These are phyloP conservation scores for Apeltes quadracus DNA, from an alignment of 2,113 vertebrate genomes.

Conservation along the genomic window DNA sequence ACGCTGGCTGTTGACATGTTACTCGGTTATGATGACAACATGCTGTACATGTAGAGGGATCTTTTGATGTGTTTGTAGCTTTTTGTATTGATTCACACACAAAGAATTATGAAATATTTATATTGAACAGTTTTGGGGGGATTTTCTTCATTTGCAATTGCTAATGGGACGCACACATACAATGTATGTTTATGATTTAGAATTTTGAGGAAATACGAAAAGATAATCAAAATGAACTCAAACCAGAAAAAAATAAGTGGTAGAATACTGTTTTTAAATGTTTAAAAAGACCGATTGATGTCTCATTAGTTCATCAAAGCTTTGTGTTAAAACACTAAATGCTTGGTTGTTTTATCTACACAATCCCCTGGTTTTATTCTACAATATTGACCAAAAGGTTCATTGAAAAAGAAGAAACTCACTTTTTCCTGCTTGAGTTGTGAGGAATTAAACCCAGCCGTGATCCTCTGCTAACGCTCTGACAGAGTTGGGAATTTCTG, in stretches of 20 bases:
- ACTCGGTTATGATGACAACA: slow-evolving; percentile 3
- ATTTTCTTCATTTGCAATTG: slow-evolving; percentile 18
- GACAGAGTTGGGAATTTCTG: slow-evolving; percentile 28
- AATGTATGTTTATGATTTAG: too few species aligned
- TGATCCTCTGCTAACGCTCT: slow-evolving; percentile 4
- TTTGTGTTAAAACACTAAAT: background rate
- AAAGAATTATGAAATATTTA: slow-evolving; percentile 56
- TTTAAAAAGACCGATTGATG: background rate
- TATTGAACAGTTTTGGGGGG: slow-evolving; percentile 18
- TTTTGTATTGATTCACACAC: slow-evolving; percentile 30
- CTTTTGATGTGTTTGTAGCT: slow-evolving; percentile 1
- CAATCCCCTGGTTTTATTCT: background rate
- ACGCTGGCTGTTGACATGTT: slow-evolving; percentile 10
- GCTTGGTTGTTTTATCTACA: slow-evolving; percentile 1
- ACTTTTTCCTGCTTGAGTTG: background rate
- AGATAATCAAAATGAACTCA: background rate
- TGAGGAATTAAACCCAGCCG: background rate
- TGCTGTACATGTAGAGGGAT: background rate
- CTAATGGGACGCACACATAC: too few species aligned
- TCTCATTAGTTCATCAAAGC: slow-evolving; percentile 1
- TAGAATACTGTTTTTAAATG: background rate
- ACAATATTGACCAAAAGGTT: background rate
- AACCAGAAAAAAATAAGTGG: background rate
- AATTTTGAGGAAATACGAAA: too few species aligned
- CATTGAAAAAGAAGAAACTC: background rate